Percentiles rank a stretch among this genome's conserved stretches.
These are phyloP conservation scores for Arrhamphus sclerolepis DNA, from an alignment of 2,797 vertebrate genomes.

Conservation along the genomic window DNA sequence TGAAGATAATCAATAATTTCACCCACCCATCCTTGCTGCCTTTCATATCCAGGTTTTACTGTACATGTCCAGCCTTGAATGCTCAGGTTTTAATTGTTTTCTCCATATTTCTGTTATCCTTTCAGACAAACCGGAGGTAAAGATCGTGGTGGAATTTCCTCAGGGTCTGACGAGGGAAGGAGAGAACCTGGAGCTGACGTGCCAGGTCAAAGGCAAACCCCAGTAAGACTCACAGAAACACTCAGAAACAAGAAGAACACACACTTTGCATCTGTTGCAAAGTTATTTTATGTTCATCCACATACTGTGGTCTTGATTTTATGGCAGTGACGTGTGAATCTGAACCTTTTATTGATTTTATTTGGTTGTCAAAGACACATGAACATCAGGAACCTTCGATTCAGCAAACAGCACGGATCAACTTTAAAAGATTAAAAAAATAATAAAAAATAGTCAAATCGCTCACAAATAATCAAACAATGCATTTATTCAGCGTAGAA, in stretches of 20 bases:
- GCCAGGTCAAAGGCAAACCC: slow-evolving; percentile 92
- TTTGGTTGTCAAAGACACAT: no score
- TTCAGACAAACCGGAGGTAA: slow-evolving; percentile 96
- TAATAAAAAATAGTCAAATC: no score
- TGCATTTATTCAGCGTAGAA: no score
- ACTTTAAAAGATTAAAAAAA: no score
- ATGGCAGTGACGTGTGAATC: neutral
- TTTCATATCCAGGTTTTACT: no score
- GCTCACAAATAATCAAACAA: no score
- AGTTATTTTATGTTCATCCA: neutral
- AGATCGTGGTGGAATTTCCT: slow-evolving; percentile 92
- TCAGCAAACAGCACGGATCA: no score
- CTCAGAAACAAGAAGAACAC: neutral
- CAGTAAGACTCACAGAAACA: slow-evolving; percentile 81
- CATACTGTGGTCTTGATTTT: neutral
- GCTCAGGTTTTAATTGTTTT: neutral
- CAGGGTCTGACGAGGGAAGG: slow-evolving; percentile 95
- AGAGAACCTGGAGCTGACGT: slow-evolving; percentile 92
- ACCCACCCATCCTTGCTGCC: no score
- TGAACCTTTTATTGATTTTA: neutral
- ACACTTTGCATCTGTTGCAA: neutral
- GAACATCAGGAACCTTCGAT: no score
- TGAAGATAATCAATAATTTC: no score
- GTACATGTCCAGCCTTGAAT: no score
- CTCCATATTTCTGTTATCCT: slow-evolving; percentile 25